A percentile compares a stretch with the other conserved stretches of the same genome.
Conservation (phyloP, 2,797 vertebrate species). For the Pogoniulus pusillus region DNA sequence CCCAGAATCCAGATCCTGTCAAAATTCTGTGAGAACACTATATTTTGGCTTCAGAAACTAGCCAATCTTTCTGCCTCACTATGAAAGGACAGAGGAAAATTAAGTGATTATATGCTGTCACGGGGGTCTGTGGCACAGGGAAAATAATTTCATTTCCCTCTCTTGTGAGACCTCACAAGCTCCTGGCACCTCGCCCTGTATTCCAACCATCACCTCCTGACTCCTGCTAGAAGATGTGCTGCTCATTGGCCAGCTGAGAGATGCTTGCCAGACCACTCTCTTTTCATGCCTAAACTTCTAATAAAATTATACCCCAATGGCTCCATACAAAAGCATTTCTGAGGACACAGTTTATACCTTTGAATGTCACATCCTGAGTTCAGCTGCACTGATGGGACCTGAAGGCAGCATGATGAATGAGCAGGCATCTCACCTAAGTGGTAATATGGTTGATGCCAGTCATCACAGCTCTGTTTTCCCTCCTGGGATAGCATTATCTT, state of each 20-base stretch:
- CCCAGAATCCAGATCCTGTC: slow-evolving; percentile 35
- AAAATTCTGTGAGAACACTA: slow-evolving; percentile 49
- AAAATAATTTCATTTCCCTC: not conserved
- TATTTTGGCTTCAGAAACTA: slow-evolving; percentile 46
- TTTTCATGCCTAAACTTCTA: not conserved
- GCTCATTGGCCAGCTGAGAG: not conserved
- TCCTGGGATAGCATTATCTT: not conserved
- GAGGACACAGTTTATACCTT: not conserved
- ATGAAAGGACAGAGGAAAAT: not conserved
- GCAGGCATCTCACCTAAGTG: not conserved
- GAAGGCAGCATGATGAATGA: rapidly evolving
- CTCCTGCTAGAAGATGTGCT: not conserved
- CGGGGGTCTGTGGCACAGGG: not conserved
- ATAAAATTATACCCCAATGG: not conserved
- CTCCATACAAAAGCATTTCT: rapidly evolving
- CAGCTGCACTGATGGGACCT: not conserved
- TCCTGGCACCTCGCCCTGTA: not conserved
- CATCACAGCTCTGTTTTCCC: not conserved
- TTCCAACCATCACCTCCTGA: not conserved
- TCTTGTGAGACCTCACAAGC: not conserved
- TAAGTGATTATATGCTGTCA: not conserved
- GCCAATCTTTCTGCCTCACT: not conserved
- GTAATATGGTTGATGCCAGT: rapidly evolving
- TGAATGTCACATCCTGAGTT: not conserved
- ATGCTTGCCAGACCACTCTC: not conserved